phyloP scores from a whole-genome alignment of 2,113 vertebrate species.

The Lonchura striata region DNA sequence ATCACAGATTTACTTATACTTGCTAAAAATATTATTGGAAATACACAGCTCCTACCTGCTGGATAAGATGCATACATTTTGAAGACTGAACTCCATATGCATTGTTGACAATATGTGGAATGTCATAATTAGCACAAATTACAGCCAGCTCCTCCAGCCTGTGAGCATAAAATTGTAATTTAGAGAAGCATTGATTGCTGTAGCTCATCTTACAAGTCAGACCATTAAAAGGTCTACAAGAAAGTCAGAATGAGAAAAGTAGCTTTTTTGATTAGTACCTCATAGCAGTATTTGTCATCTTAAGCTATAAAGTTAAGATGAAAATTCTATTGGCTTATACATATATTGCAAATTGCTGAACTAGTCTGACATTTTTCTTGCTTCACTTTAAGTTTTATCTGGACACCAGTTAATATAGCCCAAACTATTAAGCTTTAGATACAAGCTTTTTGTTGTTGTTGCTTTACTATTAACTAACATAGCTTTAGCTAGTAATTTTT shows the following conservation, averaged over 20 bases:
- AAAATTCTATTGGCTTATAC: not conserved
- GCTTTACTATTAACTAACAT: not conserved
- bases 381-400: not conserved
- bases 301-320: not conserved
- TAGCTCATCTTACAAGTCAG: not conserved
- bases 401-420: not conserved
- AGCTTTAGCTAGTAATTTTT: not conserved
- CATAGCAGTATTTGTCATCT: not conserved
- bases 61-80: slow-evolving; percentile 98
- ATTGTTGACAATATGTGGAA: slow-evolving; percentile 97
- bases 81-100: slow-evolving; percentile 95
- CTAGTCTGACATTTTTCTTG: not conserved
- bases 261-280: not conserved
- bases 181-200: not conserved
- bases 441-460: not conserved
- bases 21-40: not conserved
- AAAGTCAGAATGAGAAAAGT: not conserved
- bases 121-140: slow-evolving; percentile 82
- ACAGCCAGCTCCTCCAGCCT: slow-evolving; percentile 90
- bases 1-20: not conserved
- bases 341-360: not conserved
- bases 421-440: not conserved
- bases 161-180: slow-evolving; percentile 49
- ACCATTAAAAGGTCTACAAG: not conserved
- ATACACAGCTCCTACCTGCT: slow-evolving; percentile 82